Conservation (phyloP, 1,140 invertebrate genomes). For the Cephus cinctus region DNA sequence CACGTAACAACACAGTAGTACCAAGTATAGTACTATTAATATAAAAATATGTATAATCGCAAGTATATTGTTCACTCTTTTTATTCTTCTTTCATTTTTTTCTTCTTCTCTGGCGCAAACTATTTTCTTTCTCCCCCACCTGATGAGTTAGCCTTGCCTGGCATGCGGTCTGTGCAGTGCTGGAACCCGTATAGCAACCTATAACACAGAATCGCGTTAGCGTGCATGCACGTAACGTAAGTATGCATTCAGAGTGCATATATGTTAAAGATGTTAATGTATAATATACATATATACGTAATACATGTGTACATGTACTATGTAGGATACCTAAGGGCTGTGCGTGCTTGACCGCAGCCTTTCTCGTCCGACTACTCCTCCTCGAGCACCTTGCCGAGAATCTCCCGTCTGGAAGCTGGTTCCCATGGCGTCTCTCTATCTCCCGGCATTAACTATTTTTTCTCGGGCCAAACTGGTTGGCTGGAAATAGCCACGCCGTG, state of each 20-base stretch:
- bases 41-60: neutral
- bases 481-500: conserved; percentile 5
- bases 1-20: no score
- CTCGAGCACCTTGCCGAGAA: neutral
- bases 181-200: no score
- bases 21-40: neutral
- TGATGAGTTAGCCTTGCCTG: conserved; percentile 5
- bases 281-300: no score
- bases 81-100: neutral
- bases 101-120: neutral
- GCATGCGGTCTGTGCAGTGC: neutral
- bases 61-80: neutral
- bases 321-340: no score
- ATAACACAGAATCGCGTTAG: no score
- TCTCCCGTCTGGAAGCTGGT: conserved; percentile 2
- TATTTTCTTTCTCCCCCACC: conserved; percentile 7
- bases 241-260: no score
- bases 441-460: conserved; percentile 9
- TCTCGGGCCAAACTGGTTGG: conserved; percentile 3
- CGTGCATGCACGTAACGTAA: no score
- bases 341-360: neutral
- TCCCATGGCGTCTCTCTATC: conserved; percentile 7
- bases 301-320: no score
- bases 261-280: no score
- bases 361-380: neutral